Percentiles rank a stretch among this genome's conserved stretches.
These are phyloP conservation scores for Tragelaphus eurycerus DNA, from an alignment of 2,797 vertebrate genomes.

Conservation along the genomic window DNA sequence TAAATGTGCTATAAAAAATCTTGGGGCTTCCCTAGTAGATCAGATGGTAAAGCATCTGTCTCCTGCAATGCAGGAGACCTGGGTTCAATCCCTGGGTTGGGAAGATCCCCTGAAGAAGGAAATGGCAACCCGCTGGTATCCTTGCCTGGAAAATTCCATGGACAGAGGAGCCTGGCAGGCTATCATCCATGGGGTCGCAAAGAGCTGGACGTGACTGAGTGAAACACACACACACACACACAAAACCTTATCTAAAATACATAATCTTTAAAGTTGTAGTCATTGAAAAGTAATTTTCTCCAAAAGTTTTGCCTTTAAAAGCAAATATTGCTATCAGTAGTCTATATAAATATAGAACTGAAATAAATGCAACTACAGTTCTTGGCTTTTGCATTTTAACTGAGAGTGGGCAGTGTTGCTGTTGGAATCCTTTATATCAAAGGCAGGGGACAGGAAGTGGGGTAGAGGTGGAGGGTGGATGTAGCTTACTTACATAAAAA, in stretches of 20 bases:
- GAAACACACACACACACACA: neutral
- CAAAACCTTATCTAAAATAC: neutral
- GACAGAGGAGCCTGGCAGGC: neutral
- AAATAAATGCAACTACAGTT: neutral
- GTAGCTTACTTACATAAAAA: neutral
- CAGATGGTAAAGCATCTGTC: neutral
- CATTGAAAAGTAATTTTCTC: neutral
- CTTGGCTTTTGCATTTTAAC: constrained; percentile 7
- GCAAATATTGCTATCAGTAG: neutral
- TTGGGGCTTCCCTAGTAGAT: neutral
- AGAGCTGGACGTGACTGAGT: neutral
- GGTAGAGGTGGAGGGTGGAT: fast-evolving
- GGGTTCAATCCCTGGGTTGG: neutral
- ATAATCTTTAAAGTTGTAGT: neutral
- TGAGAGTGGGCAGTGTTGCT: neutral
- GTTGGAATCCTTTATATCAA: neutral
- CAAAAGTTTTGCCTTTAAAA: neutral
- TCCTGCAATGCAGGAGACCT: neutral
- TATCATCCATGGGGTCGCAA: neutral
- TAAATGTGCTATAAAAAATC: neutral
- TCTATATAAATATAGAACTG: neutral
- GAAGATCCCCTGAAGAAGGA: neutral
- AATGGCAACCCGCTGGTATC: neutral
- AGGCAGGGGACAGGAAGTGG: neutral
- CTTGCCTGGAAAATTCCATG: neutral